Conservation (phyloP, 2,888 invertebrate genomes). For the Phortica magna region DNA sequence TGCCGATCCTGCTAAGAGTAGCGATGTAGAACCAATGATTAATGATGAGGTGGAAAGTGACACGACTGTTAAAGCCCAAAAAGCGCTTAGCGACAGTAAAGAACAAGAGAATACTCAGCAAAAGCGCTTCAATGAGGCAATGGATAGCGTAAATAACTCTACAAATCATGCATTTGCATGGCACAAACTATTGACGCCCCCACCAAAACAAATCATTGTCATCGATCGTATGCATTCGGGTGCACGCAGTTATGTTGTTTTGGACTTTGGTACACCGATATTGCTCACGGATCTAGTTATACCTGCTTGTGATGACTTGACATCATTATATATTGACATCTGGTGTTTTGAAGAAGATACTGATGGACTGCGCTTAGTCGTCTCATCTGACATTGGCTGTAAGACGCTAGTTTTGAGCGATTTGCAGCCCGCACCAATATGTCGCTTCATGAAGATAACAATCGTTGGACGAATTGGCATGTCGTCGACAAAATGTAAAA, state of each 20-base stretch:
- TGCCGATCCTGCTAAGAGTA: constrained; percentile 36
- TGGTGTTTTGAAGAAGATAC: constrained; percentile 93
- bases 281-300: constrained; percentile 91
- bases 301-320: constrained; percentile 88
- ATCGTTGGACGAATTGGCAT: constrained; percentile 95
- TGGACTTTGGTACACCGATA: constrained; percentile 93
- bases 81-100: constrained; percentile 34
- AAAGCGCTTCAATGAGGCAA: constrained; percentile 34
- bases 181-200: constrained; percentile 87
- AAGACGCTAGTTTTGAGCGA: constrained; percentile 92
- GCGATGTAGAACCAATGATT: constrained; percentile 27
- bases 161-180: constrained; percentile 81
- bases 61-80: background rate
- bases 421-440: constrained; percentile 93
- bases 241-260: constrained; percentile 92
- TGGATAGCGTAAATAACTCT: constrained; percentile 41
- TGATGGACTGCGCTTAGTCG: constrained; percentile 90
- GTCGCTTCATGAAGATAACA: constrained; percentile 94
- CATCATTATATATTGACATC: constrained; percentile 92
- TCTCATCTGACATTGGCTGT: constrained; percentile 91
- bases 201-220: constrained; percentile 91
- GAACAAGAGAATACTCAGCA: constrained; percentile 23
- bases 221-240: constrained; percentile 97
- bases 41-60: constrained; percentile 24
- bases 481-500: constrained; percentile 92